Evolutionary conservation across 2,888 invertebrate species (phyloP).

Genomic region (Stratiomys singularior): DNA sequence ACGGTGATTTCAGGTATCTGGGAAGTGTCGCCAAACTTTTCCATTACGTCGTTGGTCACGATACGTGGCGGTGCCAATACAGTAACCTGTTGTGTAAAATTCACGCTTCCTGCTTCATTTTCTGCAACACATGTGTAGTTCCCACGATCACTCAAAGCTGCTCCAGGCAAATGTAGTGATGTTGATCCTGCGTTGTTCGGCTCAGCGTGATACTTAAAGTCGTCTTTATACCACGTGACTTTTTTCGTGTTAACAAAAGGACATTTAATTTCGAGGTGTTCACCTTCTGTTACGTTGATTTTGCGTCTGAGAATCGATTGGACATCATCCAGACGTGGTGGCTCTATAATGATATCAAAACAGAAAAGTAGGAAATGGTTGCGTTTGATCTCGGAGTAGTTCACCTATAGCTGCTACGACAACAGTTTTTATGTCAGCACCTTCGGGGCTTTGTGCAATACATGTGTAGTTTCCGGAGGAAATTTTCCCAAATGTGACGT

Average conservation of each 20-base stretch:
- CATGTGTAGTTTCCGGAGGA: conserved; percentile 70
- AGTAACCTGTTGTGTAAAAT: conserved; percentile 67
- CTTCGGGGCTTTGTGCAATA: conserved; percentile 68
- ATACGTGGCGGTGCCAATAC: conserved; percentile 69
- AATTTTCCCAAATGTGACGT: conserved; percentile 55
- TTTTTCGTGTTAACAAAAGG: conserved; percentile 54
- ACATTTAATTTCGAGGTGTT: conserved; percentile 56
- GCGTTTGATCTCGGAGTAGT: too few species aligned
- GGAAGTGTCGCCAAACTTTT: neutral
- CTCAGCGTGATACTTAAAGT: neutral
- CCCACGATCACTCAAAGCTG: conserved; percentile 54
- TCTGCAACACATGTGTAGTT: conserved; percentile 71
- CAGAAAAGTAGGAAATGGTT: neutral
- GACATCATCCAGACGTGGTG: conserved; percentile 50
- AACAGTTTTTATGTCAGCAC: conserved; percentile 61
- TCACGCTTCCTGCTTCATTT: conserved; percentile 70
- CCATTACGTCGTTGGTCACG: conserved; percentile 22
- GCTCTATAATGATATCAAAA: conserved; percentile 53
- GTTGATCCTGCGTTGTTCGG: neutral
- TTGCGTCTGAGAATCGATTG: conserved; percentile 26
- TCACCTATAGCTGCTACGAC: conserved; percentile 58
- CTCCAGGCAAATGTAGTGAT: conserved; percentile 3
- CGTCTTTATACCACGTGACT: conserved; percentile 51
- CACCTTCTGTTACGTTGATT: conserved; percentile 53
- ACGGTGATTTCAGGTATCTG: conserved; percentile 59